Evolutionary conservation across 92 coral and sea anemone species (phyloP), one percentile per base, ranked within the genome.

Genomic region (Pocillopora grandis): DNA sequence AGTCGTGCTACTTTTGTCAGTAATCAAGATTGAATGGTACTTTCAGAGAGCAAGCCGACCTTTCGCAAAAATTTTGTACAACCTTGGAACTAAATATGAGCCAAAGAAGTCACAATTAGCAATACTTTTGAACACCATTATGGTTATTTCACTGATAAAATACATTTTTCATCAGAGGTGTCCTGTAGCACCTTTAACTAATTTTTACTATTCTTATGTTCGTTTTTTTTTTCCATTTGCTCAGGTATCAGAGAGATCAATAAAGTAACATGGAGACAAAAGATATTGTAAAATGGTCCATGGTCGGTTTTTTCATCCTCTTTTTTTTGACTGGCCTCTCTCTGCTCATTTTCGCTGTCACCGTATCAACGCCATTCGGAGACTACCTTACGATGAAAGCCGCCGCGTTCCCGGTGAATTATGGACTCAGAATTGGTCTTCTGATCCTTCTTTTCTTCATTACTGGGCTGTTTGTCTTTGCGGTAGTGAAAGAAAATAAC

Each of bases 301-400:
- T 96, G 55, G 77, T 88, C 36, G 91, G 94, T 71, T 96, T 94
- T 85, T 77, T 81, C 17, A 85, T 88, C 21, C 82, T 96, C 66
- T 96, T 90, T 65, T 57, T 96, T 60, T 71, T 95, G 68, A 66
- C 94, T 23, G 98, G 98, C 8, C 84, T 96, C 70, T 81, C 93
- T 10, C 72, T 96, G 20, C 92, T 96, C 21, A 94, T 95, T 58
- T 96, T 96, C 59, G 95, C 93, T 31, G 69, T 89, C 66, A 92
- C 95, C 1, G 84, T 93, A 9, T 83, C 89, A 20, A 93, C 98
- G n/a, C 98, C 98, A 20, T 90, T 87, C 31, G 98, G 98, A 7
- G 94, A 96, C 76, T 94, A 94, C 80, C 86, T 96, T 21, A 88
- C 97, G 35, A 80, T 96, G 77, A 92, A 92, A 66, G 80, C 80